Evolutionary conservation across 2,888 invertebrate genomes (phyloP).

Genomic region (Neoascia interrupta): DNA sequence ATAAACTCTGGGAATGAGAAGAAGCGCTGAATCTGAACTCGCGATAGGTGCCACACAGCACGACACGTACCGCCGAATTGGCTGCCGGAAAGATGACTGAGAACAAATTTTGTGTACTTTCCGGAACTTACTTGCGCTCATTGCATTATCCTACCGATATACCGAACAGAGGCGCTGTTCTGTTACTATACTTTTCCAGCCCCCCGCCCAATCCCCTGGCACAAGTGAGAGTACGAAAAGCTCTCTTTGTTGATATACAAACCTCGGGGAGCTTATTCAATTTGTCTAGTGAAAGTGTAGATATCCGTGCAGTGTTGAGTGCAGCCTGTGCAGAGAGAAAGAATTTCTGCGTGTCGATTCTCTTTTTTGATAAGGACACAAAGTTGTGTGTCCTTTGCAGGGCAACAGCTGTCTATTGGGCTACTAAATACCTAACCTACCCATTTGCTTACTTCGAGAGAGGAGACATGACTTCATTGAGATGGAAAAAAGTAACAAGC

Average conservation of each 20-base stretch:
- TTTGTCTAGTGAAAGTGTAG: constrained; percentile 5
- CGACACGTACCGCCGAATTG: constrained; percentile 55
- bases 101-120: constrained; percentile 52
- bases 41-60: constrained; percentile 33
- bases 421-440: no score
- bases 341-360: no score
- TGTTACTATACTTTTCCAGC: constrained; percentile 28
- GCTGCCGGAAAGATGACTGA: constrained; percentile 68
- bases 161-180: no score
- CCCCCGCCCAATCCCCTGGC: constrained; percentile 5
- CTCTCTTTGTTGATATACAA: constrained; percentile 29
- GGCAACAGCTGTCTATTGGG: no score
- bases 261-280: constrained; percentile 3
- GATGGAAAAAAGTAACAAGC: no score
- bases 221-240: constrained; percentile 30
- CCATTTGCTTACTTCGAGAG: no score
- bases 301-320: constrained; percentile 14
- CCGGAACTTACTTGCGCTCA: constrained; percentile 62
- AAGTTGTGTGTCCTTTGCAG: no score
- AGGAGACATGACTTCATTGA: no score
- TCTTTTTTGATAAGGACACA: no score
- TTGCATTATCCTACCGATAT: constrained; percentile 62
- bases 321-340: constrained; percentile 19
- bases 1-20: background rate
- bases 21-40: constrained; percentile 44